Conservation (phyloP, 2,113 vertebrate genomes). For the Petaurus breviceps region DNA sequence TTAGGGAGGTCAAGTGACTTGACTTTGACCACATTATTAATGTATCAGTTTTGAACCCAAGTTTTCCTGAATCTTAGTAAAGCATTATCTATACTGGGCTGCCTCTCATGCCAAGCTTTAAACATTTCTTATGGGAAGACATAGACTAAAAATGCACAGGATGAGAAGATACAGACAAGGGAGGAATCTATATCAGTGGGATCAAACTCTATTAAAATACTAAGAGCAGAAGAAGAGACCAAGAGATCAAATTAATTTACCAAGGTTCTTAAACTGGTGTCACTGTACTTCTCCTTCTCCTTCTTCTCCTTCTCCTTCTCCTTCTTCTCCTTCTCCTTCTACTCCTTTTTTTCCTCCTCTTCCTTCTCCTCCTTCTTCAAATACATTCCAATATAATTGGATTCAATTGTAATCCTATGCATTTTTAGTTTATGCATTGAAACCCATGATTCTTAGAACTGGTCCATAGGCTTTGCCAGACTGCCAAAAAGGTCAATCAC, state of each 20-base stretch:
- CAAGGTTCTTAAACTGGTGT: neutral
- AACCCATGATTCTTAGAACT: neutral
- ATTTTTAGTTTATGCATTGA: neutral
- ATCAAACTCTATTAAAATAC: neutral
- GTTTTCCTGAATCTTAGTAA: neutral
- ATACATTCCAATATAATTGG: neutral
- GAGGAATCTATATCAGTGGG: neutral
- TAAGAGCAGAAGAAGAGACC: neutral
- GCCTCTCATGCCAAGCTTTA: neutral
- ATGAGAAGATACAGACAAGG: neutral
- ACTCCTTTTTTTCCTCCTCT: too few species aligned
- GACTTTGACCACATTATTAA: neutral
- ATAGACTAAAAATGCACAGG: neutral
- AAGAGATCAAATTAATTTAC: neutral
- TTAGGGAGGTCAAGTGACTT: neutral
- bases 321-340: too few species aligned
- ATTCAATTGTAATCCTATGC: neutral
- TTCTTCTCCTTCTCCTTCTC: too few species aligned
- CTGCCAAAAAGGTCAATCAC: neutral
- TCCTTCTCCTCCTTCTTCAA: too few species aligned
- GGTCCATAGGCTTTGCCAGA: neutral
- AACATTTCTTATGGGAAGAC: neutral
- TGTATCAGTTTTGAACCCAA: neutral
- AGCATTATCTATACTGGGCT: neutral
- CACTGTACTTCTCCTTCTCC: too few species aligned